phyloP scores from a whole-genome alignment of 2,888 invertebrate species.

The Erpobdella octoculata region DNA sequence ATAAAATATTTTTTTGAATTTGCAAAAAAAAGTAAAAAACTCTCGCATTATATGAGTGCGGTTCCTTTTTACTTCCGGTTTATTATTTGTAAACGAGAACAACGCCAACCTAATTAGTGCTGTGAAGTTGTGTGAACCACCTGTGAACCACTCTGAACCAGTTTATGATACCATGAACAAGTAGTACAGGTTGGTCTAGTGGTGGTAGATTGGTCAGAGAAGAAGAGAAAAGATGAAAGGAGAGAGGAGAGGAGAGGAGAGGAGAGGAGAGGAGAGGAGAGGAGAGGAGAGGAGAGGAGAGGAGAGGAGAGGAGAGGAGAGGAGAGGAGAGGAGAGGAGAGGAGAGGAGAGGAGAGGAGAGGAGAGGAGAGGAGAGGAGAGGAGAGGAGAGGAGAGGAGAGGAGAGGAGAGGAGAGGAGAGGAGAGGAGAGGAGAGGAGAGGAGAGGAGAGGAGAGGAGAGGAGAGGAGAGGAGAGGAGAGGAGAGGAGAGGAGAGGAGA shows the following conservation, averaged over 20 bases:
- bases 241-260: constrained; percentile 12
- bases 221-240: no score
- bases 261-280: background rate
- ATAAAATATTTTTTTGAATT: no score
- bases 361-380: background rate
- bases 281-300: constrained; percentile 14
- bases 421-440: constrained; percentile 17
- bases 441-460: constrained; percentile 13
- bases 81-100: no score
- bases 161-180: no score
- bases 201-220: no score
- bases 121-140: no score
- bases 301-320: constrained; percentile 8
- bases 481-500: constrained; percentile 22
- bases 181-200: no score
- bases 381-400: constrained; percentile 8
- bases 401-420: constrained; percentile 17
- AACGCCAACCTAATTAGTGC: no score
- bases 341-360: constrained; percentile 1
- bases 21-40: no score
- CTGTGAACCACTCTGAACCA: no score
- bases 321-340: constrained; percentile 20
- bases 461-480: constrained; percentile 13
- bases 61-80: no score
- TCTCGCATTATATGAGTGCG: no score